Base-by-base conservation (phyloP, 2,888 invertebrate genomes). In the Drosophila niveifrons region DNA sequence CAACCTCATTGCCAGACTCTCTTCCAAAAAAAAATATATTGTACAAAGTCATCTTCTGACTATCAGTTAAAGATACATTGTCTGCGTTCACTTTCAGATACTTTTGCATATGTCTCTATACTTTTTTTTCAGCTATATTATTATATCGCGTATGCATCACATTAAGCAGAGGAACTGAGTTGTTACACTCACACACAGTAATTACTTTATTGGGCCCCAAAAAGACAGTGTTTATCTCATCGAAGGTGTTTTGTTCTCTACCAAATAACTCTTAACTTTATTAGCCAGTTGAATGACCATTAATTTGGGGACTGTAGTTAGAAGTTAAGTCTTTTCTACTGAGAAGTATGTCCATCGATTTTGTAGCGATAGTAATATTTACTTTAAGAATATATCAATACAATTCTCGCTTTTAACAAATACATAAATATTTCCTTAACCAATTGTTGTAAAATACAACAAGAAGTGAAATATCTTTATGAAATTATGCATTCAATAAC, bases 161-260 rank as follows among this genome's bases (percentile, higher is more conserved):
- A 39, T 43, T 41, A 43, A 53, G 51, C 29, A 29, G 36, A 31
- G 41, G 18, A 18, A 28, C 41, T 53, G 47, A 39, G 29, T 55
- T 58, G 57, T 76, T 63, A 58, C 47, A 18, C 43, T 61, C 7
- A 58, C 47, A 18, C 36, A 67, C n/a, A 15, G 11, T 41, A 78
- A 78, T 78, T 52, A 23, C 59, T 53, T 73, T 78, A 78, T 78
- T 66, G 67, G 34, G 15, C 3, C 36, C 10, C 46, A 59, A 70
- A 70, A 63, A 55, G 15, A 76, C 72, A 28, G 57, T 76, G n/a
- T 55, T 51, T 55, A 55, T 46, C 11, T 13, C 3, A 2, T 3
- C 1, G 13, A 23, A 4, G 39, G 39, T 41, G 39, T 41, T 13
- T 41, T 41, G 7, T 15, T 41, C 13, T 41, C 39, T 15, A 41